phyloP scores from a whole-genome alignment of 2,888 invertebrate species.

The Ophion ventricosus region DNA sequence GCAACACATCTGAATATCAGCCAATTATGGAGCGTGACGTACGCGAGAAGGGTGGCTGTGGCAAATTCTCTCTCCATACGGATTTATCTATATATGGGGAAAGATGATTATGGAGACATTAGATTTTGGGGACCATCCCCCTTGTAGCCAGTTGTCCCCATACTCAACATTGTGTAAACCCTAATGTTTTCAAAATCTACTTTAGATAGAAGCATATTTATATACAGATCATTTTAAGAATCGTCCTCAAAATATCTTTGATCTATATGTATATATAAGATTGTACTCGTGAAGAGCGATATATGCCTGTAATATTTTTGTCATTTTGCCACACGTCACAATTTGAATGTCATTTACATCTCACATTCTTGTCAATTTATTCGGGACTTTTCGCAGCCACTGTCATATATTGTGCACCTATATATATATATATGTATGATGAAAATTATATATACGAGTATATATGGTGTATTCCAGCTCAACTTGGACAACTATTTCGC shows the following conservation, averaged over 20 bases:
- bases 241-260: not conserved
- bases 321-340: constrained; percentile 77
- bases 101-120: not conserved
- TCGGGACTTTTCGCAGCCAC: constrained; percentile 65
- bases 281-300: not conserved
- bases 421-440: constrained; percentile 4
- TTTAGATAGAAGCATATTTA: not conserved
- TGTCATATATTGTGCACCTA: not conserved
- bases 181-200: not conserved
- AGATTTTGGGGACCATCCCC: not conserved
- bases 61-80: constrained; percentile 9
- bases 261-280: constrained; percentile 7
- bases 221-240: not conserved
- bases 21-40: constrained; percentile 76
- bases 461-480: too few species aligned
- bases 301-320: constrained; percentile 74
- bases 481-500: too few species aligned
- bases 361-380: constrained; percentile 79
- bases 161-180: not conserved
- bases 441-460: too few species aligned
- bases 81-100: not conserved
- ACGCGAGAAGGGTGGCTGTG: constrained; percentile 45
- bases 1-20: constrained; percentile 79
- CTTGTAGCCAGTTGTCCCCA: not conserved
- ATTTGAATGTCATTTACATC: constrained; percentile 81